Evolutionary conservation across 2,797 vertebrate genomes (phyloP), one percentile per base, ranked within the genome.

Genomic region (Alauda arvensis): DNA sequence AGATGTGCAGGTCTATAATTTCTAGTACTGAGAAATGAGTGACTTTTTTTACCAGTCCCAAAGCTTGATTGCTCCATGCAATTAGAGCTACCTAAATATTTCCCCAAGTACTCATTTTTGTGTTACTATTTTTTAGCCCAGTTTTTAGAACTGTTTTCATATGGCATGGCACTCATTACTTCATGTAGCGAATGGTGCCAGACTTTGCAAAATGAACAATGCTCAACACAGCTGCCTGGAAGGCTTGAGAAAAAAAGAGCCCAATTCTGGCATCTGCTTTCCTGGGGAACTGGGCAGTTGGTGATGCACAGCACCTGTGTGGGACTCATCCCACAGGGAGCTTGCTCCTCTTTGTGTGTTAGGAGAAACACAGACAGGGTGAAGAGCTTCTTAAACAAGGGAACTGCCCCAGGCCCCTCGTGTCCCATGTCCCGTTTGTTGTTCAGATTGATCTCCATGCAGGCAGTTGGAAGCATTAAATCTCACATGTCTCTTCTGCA

Each of bases 81-180:
- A 42, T 81, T 66, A 40, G 28, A 77, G 11, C 65, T 84, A 59
- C 31, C 33, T 26, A 87, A 93, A 42, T 79, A 62, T 79, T 92
- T 90, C 62, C 51, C 31, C 57, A n/a, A 63, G 7, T 21, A n/a
- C 53, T 75, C 6, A 17, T 68, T 83, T 83, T 28, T 80, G 8
- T 23, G 2, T 61, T 86, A 42, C 16, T 72, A 12, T 45, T 61
- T 87, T 74, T 87, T 90, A 48, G 9, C 56, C 29, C n/a, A 14
- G 14, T 48, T 77, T 83, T 87, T 55, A 85, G 33, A 70, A 23
- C 43, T 14, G 18, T 74, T 93, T 77, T 68, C 6, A 0, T 88
- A 10, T 9, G 48, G 12, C 24, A 21, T 23, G 24, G 15, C 28
- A 25, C 31, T 88, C 24, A 8, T 70, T 66, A 49, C 42, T 62